Percentiles rank a stretch among this genome's conserved stretches.
Conservation (phyloP, 2,797 vertebrate species). For the Decapterus maruadsi region DNA sequence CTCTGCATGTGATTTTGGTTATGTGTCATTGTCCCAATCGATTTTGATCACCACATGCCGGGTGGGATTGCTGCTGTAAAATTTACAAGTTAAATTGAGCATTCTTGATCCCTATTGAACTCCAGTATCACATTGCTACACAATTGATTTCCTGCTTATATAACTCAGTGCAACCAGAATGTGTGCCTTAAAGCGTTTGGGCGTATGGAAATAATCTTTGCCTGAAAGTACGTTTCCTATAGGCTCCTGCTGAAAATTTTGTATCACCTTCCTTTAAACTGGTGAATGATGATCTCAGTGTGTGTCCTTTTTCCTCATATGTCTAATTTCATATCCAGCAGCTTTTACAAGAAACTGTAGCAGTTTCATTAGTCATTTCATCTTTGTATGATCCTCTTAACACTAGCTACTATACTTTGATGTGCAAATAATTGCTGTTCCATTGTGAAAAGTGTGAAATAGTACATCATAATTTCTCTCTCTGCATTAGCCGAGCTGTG, state of each 20-base stretch:
- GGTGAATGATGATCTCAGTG: neutral
- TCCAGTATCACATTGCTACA: neutral
- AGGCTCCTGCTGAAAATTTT: neutral
- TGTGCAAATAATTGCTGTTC: slow-evolving; percentile 6
- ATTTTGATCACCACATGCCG: neutral
- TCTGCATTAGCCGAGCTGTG: neutral
- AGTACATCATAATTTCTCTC: neutral
- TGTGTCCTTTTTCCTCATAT: neutral
- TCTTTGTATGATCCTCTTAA: neutral
- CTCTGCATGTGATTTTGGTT: neutral
- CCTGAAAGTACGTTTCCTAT: neutral
- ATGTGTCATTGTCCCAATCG: neutral
- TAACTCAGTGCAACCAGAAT: neutral
- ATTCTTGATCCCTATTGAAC: neutral
- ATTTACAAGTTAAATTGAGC: slow-evolving; percentile 10
- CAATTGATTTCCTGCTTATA: neutral
- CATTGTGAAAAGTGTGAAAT: slow-evolving; percentile 10
- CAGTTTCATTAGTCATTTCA: slow-evolving; percentile 3
- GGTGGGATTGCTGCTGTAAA: neutral
- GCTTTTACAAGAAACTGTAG: neutral
- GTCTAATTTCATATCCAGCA: neutral
- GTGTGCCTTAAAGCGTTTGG: neutral
- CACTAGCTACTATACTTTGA: neutral
- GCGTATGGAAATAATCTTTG: neutral
- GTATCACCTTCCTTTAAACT: neutral